Conservation (phyloP, 1,140 invertebrate species). For the Ceratosolen fusciceps region DNA sequence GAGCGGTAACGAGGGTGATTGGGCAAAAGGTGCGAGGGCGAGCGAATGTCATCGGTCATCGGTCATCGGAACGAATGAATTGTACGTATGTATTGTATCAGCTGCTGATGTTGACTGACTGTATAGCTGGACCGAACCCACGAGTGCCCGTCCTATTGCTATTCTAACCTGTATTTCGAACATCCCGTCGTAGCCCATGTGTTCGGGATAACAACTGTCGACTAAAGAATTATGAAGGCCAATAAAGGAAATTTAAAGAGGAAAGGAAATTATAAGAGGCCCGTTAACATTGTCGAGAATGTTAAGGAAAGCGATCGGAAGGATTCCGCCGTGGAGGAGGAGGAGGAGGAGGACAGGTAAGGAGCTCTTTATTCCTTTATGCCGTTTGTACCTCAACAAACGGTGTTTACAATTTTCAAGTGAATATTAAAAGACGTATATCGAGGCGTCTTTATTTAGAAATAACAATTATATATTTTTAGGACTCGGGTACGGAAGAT, state of each 20-base stretch:
- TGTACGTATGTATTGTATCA: too few species aligned
- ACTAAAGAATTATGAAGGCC: constrained; percentile 48
- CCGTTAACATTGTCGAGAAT: constrained; percentile 22
- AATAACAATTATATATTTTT: constrained; percentile 14
- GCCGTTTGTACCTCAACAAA: too few species aligned
- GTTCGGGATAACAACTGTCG: neutral
- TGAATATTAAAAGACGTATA: too few species aligned
- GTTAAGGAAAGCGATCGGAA: constrained; percentile 12
- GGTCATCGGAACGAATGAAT: too few species aligned
- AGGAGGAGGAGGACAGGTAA: too few species aligned
- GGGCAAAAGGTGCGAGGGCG: too few species aligned
- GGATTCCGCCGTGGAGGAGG: constrained; percentile 35
- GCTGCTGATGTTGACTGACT: neutral
- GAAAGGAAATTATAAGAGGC: constrained; percentile 35
- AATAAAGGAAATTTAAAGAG: constrained; percentile 52
- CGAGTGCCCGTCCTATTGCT: constrained; percentile 3
- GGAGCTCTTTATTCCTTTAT: too few species aligned
- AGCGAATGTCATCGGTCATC: too few species aligned
- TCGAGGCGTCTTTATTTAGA: neutral
- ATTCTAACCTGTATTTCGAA: constrained; percentile 31
- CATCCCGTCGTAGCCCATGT: too few species aligned
- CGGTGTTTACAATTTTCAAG: too few species aligned
- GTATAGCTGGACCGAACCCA: too few species aligned
- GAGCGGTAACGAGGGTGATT: too few species aligned
- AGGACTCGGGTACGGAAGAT: constrained; percentile 63